Conservation (phyloP, 2,113 vertebrate species). For the Patagioenas fasciata region DNA sequence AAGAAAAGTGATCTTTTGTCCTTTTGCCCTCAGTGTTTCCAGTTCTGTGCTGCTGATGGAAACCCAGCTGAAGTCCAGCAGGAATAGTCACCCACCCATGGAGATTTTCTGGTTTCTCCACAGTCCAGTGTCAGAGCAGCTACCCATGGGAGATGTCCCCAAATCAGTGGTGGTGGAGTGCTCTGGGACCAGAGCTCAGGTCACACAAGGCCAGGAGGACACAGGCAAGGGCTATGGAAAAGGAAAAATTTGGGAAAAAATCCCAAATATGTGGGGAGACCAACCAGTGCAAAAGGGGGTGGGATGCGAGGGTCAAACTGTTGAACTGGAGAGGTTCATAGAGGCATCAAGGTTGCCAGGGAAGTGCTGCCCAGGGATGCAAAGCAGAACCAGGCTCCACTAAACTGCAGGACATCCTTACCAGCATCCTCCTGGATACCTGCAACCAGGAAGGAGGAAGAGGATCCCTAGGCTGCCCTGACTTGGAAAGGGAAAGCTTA, state of each 20-base stretch:
- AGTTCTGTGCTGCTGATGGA: not conserved
- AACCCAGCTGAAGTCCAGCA: not conserved
- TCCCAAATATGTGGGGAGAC: too few species aligned
- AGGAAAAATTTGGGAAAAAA: not conserved
- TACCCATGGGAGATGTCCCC: not conserved
- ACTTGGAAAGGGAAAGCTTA: not conserved
- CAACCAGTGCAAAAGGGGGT: not conserved
- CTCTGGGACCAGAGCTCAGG: not conserved
- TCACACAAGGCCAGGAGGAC: not conserved
- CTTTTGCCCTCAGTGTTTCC: not conserved
- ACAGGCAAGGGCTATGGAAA: not conserved
- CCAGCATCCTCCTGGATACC: not conserved
- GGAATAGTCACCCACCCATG: not conserved
- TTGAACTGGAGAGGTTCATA: not conserved
- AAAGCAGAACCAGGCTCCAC: not conserved
- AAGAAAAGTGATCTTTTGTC: not conserved
- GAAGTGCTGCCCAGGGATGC: not conserved
- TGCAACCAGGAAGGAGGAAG: not conserved
- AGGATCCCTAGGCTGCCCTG: not conserved
- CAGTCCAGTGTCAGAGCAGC: not conserved
- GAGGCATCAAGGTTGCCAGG: not conserved
- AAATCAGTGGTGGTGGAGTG: not conserved
- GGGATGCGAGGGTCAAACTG: not conserved
- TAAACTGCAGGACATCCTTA: not conserved
- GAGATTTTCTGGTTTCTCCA: not conserved